Evolutionary conservation across 2,888 invertebrate species (phyloP).

Genomic region (Himalopsyche tibetana): DNA sequence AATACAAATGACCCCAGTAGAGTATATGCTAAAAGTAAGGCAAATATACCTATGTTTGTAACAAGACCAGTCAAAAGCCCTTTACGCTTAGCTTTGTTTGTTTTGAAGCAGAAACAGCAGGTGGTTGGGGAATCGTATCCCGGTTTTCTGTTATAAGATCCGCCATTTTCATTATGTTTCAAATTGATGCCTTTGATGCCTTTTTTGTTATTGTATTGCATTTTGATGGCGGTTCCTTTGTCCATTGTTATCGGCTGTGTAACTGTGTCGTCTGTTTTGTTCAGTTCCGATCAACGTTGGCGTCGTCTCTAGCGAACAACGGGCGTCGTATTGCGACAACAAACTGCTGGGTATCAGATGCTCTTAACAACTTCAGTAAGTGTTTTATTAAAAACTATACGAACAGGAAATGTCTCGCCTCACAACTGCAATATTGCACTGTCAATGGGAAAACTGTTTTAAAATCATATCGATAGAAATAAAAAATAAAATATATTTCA

Average conservation of each 20-base stretch:
- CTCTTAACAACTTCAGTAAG: constrained; percentile 12
- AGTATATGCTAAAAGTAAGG: constrained; percentile 87
- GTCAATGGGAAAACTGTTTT: too few species aligned
- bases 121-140: constrained; percentile 68
- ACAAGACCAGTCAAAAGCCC: constrained; percentile 81
- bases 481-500: too few species aligned
- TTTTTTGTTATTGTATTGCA: constrained; percentile 61
- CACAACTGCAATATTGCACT: neutral
- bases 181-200: constrained; percentile 50
- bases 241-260: constrained; percentile 50
- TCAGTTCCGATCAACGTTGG: constrained; percentile 13
- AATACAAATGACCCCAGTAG: constrained; percentile 87
- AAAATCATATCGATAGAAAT: too few species aligned
- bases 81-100: constrained; percentile 75
- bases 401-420: neutral
- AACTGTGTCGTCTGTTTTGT: neutral
- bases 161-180: constrained; percentile 48
- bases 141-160: constrained; percentile 41
- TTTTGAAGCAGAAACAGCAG: constrained; percentile 76
- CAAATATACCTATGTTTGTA: constrained; percentile 89
- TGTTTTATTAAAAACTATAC: constrained; percentile 41
- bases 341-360: constrained; percentile 2
- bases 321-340: neutral
- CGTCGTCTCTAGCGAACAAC: constrained; percentile 5
- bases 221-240: constrained; percentile 56